phyloP scores from a whole-genome alignment of 2,888 invertebrate species.

The Pantelozetes paolii region DNA sequence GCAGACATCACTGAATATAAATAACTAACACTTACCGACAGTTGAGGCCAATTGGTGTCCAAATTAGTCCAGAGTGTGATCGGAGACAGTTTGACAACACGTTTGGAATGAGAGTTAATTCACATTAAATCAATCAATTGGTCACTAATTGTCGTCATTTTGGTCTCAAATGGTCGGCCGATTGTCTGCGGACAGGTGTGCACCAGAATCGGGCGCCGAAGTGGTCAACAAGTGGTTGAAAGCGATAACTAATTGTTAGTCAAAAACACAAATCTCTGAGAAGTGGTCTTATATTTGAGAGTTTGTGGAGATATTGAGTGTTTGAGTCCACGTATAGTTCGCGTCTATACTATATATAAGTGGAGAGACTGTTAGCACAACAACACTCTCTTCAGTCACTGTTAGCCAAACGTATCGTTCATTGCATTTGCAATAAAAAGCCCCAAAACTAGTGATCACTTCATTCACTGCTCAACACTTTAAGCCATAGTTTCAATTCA shows the following conservation, averaged over 20 bases:
- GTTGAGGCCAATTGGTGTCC: background rate
- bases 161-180: background rate
- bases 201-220: background rate
- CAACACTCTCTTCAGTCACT: background rate
- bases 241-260: background rate
- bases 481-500: too few species aligned
- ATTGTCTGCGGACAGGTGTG: constrained; percentile 14
- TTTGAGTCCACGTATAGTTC: constrained; percentile 30
- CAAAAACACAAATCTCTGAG: background rate
- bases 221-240: background rate
- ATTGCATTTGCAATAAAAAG: too few species aligned
- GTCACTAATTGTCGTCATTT: background rate
- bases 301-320: background rate
- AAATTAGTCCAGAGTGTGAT: background rate
- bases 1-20: constrained; percentile 14
- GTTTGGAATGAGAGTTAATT: constrained; percentile 1
- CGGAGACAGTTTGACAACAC: constrained; percentile 1
- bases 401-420: background rate
- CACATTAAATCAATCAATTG: background rate
- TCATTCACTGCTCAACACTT: too few species aligned
- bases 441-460: too few species aligned
- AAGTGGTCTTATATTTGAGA: background rate
- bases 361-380: background rate
- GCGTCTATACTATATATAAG: constrained; percentile 1
- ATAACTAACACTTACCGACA: background rate